These are phyloP conservation scores for Dione juno DNA, from an alignment of 2,888 invertebrate species.

Conservation along the genomic window DNA sequence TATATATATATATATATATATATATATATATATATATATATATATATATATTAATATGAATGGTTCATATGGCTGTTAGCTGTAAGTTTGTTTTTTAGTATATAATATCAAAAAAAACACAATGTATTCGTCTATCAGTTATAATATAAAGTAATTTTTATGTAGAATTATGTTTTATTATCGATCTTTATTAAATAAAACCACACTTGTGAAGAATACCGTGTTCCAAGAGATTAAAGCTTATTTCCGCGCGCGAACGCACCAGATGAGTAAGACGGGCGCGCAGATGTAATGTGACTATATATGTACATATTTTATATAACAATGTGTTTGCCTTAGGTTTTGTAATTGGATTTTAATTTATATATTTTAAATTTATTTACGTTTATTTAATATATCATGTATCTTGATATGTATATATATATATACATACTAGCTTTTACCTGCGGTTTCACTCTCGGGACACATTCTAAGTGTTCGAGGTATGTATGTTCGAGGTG, in stretches of 20 bases:
- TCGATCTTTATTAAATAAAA: conserved; percentile 8
- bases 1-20: no score
- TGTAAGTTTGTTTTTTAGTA: no score
- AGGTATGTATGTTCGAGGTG: no score
- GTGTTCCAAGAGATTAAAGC: neutral
- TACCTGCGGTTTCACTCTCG: no score
- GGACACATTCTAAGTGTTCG: no score
- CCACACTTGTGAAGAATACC: neutral
- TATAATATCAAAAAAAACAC: neutral
- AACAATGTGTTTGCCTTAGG: conserved; percentile 22
- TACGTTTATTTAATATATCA: no score
- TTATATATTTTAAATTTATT: neutral
- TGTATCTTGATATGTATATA: no score
- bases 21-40: no score
- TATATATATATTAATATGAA: no score
- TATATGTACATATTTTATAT: conserved; percentile 28
- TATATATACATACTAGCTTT: no score
- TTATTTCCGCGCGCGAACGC: neutral
- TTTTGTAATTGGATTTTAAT: conserved; percentile 24
- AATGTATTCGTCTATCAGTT: neutral
- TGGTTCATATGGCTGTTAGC: no score
- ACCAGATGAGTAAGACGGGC: conserved; percentile 15
- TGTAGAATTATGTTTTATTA: conserved; percentile 10
- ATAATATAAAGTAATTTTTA: neutral
- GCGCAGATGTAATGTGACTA: conserved; percentile 30